These are phyloP conservation scores for Argyra leucocephala DNA, from an alignment of 2,888 invertebrate genomes.

Conservation along the genomic window DNA sequence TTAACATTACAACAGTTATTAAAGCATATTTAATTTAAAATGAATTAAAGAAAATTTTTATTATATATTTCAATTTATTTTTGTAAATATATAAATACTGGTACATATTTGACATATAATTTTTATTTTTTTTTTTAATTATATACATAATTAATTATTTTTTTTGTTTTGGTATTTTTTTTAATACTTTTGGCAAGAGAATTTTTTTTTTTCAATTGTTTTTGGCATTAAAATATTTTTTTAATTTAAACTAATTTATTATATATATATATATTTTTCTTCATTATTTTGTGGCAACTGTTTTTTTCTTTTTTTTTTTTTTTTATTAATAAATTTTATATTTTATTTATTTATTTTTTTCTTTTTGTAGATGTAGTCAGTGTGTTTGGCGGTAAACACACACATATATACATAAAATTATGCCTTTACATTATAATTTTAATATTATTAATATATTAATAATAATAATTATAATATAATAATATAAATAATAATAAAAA, in stretches of 20 bases:
- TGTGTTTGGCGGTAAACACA: conserved; percentile 73
- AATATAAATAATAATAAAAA: not conserved
- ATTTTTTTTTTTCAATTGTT: too few relatives aligned
- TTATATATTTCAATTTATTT: too few relatives aligned
- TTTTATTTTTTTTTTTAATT: too few relatives aligned
- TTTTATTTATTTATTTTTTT: conserved; percentile 31
- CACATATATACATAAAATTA: conserved; percentile 24
- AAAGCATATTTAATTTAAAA: too few relatives aligned
- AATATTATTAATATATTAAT: conserved; percentile 12
- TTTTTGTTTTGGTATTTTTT: too few relatives aligned
- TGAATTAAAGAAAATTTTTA: too few relatives aligned
- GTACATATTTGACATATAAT: too few relatives aligned
- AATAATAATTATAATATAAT: not conserved
- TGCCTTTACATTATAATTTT: conserved; percentile 11
- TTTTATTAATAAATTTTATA: conserved; percentile 11
- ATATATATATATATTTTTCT: not conserved
- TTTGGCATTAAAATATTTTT: too few relatives aligned
- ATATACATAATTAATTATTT: too few relatives aligned
- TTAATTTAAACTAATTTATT: not conserved
- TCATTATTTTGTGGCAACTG: not conserved
- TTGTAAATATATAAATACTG: too few relatives aligned
- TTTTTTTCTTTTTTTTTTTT: not conserved
- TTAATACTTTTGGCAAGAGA: too few relatives aligned
- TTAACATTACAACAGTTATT: too few relatives aligned
- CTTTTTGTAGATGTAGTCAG: conserved; percentile 74